These are phyloP conservation scores for Sinocyclocheilus anshuiensis DNA, from an alignment of 2,113 vertebrate genomes.

Conservation along the genomic window DNA sequence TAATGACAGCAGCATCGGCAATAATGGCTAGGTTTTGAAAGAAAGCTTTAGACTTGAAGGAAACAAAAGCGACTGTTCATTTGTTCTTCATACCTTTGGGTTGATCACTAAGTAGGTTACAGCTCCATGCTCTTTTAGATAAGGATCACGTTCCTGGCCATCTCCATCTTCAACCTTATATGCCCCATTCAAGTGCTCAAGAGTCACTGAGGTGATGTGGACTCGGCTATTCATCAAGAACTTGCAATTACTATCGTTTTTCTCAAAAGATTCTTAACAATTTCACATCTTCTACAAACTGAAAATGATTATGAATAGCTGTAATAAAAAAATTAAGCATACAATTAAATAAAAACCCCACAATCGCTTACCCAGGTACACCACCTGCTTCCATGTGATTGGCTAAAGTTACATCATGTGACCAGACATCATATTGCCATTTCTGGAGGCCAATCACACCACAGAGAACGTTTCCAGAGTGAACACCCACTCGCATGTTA, in stretches of 20 bases:
- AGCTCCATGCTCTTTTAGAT: slow-evolving; percentile 91
- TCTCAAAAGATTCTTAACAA: neutral
- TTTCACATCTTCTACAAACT: slow-evolving; percentile 4
- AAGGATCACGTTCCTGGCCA: slow-evolving; percentile 91
- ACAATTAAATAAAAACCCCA: neutral
- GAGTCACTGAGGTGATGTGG: slow-evolving; percentile 93
- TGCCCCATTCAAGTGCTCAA: slow-evolving; percentile 90
- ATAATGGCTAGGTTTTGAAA: neutral
- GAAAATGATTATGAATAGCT: neutral
- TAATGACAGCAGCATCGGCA: neutral
- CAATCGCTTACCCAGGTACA: slow-evolving; percentile 86
- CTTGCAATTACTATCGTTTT: neutral
- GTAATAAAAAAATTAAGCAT: neutral
- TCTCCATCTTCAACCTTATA: slow-evolving; percentile 96
- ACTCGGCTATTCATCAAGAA: slow-evolving; percentile 81
- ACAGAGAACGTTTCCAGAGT: slow-evolving; percentile 97
- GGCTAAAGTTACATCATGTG: slow-evolving; percentile 95
- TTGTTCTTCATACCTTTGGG: slow-evolving; percentile 80
- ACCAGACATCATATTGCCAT: slow-evolving; percentile 99
- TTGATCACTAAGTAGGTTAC: slow-evolving; percentile 95
- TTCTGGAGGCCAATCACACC: slow-evolving; percentile 97
- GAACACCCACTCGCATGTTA: slow-evolving; percentile 96
- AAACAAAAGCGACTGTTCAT: neutral
- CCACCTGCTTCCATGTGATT: slow-evolving; percentile 99
- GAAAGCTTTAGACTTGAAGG: neutral